Conservation (phyloP, 2,797 vertebrate genomes). For the Chelmon rostratus region DNA sequence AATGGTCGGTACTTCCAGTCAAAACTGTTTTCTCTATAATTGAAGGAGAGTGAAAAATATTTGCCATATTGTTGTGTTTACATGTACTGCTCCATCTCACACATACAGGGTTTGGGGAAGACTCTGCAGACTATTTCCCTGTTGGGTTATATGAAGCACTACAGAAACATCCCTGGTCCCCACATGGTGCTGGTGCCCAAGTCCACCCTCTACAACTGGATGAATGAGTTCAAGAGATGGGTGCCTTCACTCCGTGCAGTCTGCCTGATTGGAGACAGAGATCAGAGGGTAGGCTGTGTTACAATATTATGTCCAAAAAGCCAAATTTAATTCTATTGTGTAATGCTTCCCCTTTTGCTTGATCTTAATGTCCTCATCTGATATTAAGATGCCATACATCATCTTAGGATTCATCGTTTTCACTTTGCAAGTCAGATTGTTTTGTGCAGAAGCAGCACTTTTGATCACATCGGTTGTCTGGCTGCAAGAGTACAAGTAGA, state of each 20-base stretch:
- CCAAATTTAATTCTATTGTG: neutral
- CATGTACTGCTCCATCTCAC: neutral
- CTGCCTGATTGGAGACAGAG: conserved; percentile 96
- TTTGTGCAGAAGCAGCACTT: neutral
- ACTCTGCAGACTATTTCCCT: conserved; percentile 98
- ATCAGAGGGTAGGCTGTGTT: conserved; percentile 89
- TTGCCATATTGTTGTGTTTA: neutral
- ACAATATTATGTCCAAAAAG: neutral
- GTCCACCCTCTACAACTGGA: conserved; percentile 99
- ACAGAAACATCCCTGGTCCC: conserved; percentile 97
- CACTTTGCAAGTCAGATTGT: neutral
- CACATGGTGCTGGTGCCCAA: conserved; percentile 99
- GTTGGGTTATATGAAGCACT: conserved; percentile 99
- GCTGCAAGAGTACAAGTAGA: neutral
- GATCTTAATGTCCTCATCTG: neutral
- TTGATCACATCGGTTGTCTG: neutral
- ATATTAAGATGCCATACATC: too few species aligned
- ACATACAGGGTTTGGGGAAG: conserved; percentile 93
- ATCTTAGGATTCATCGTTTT: neutral
- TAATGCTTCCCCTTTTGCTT: neutral
- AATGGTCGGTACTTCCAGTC: conserved; percentile 88
- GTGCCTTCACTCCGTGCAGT: conserved; percentile 96
- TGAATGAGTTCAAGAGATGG: conserved; percentile 99
- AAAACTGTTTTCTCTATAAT: neutral
- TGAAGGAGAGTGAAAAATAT: neutral